A percentile compares a stretch with the other conserved stretches of the same genome.
Evolutionary conservation across 2,888 invertebrate genomes (phyloP).

Genomic region (Dilophus febrilis): DNA sequence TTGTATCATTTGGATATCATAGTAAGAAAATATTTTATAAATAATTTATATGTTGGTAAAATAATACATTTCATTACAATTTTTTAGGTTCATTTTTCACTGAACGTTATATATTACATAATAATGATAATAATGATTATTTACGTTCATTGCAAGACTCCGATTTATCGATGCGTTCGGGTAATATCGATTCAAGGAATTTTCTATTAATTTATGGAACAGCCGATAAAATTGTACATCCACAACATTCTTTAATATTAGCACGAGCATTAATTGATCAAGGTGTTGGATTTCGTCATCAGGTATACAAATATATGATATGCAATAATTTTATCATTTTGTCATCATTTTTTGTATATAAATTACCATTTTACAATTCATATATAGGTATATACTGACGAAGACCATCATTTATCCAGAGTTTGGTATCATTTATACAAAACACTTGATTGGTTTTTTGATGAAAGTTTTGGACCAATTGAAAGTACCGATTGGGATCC

Average conservation of each 20-base stretch:
- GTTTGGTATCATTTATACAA: constrained; percentile 63
- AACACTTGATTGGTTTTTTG: constrained; percentile 73
- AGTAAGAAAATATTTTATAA: constrained; percentile 33
- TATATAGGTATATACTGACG: constrained; percentile 70
- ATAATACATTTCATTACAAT: not conserved
- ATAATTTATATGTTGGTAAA: not conserved
- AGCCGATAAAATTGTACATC: constrained; percentile 70
- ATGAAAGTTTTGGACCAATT: constrained; percentile 61
- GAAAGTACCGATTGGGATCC: constrained; percentile 56
- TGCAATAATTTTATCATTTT: not conserved
- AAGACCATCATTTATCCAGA: constrained; percentile 56
- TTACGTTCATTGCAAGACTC: constrained; percentile 53
- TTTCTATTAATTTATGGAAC: constrained; percentile 65
- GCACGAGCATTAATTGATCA: constrained; percentile 67
- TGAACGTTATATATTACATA: constrained; percentile 75
- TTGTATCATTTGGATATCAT: constrained; percentile 67
- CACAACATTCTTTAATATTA: constrained; percentile 72
- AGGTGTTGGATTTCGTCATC: constrained; percentile 65
- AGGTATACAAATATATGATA: constrained; percentile 36
- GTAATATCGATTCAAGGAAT: constrained; percentile 49
- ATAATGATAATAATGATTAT: constrained; percentile 43
- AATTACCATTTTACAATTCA: constrained; percentile 6
- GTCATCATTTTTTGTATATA: not conserved
- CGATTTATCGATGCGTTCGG: constrained; percentile 63
- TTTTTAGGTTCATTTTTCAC: constrained; percentile 71